Evolutionary conservation across 2,113 vertebrate species (phyloP), one percentile per base, ranked within the genome.

Genomic region (Verasper variegatus): DNA sequence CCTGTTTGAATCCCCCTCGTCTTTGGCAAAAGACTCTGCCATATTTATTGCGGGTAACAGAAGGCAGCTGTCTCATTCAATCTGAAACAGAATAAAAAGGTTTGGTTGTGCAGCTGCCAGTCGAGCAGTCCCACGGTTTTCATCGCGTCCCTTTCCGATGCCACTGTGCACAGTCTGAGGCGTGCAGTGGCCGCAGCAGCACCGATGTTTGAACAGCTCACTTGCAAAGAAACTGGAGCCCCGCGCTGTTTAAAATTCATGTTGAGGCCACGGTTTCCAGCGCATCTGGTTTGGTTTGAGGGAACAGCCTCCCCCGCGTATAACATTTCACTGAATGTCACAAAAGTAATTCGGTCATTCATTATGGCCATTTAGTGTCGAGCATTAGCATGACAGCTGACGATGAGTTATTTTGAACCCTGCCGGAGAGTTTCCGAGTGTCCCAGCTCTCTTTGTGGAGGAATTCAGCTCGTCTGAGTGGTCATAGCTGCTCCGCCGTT

Each of bases 61-160:
- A 78, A 76, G 61, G 40, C 49, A 57, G 47, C 8, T 21, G 52
- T n/a, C 68, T 58, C 21, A 4, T 18, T 51, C 47, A 51, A 51
- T 82, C 52, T 27, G 49, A 61, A 51, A 37, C 40, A 63, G 47
- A 68, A 47, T 4, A 60, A 65, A 64, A 64, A 71, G 24, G 23
- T 37, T 68, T 51, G 57, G 69, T 62, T 78, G 60, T 73, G 40
- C 56, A 52, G 69, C 49, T 74, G 68, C 49, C 79, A 76, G 59
- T 76, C 3, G 52, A 80, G 61, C 37, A 58, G 2, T 40, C 69
- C 11, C 6, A 27, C 31, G 18, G 45, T 24, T 67, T 60, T 57
- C 3, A 74, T 76, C 57, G 7, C 10, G 55, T 52, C 64, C 23
- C 2, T 64, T 37, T 55, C 26, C n/a, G 68, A 76, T 27, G 60